Evolutionary conservation across 2,113 vertebrate species (phyloP).

Genomic region (Lichenostomus cassidix): DNA sequence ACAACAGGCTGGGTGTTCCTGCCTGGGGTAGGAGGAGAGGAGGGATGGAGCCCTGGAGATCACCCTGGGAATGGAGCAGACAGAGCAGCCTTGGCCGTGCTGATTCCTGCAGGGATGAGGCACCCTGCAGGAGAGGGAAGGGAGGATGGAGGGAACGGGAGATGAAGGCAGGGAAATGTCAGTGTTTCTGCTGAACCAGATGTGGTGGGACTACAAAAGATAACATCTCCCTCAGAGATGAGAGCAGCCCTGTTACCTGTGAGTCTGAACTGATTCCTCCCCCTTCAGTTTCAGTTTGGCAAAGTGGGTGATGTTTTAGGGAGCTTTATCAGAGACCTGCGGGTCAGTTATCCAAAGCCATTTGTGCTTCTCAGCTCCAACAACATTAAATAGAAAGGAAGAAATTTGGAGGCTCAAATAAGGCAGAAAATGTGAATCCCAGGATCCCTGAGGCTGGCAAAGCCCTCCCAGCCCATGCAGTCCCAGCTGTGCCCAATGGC

Average conservation of each 20-base stretch:
- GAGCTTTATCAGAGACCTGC: neutral
- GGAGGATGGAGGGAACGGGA: rapidly evolving
- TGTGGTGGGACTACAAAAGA: neutral
- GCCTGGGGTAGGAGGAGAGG: neutral
- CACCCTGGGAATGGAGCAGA: neutral
- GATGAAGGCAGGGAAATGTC: neutral
- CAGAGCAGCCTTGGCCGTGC: neutral
- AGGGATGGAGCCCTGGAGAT: neutral
- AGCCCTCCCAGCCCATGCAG: neutral
- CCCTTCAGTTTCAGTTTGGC: neutral
- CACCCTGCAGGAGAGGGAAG: neutral
- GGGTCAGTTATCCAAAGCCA: neutral
- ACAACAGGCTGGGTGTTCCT: neutral
- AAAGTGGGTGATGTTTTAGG: neutral
- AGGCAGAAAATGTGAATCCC: neutral
- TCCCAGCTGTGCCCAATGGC: neutral
- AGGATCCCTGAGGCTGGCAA: neutral
- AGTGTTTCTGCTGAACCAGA: neutral
- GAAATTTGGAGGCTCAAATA: neutral
- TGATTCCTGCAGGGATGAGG: neutral
- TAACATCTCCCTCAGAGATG: neutral
- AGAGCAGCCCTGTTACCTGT: neutral
- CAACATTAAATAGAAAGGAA: neutral
- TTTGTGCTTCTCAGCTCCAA: neutral
- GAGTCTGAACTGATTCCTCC: neutral